Percentiles rank a stretch among this genome's conserved stretches.
These are phyloP conservation scores for Erpobdella octoculata DNA, from an alignment of 2,888 invertebrate species.

Conservation along the genomic window DNA sequence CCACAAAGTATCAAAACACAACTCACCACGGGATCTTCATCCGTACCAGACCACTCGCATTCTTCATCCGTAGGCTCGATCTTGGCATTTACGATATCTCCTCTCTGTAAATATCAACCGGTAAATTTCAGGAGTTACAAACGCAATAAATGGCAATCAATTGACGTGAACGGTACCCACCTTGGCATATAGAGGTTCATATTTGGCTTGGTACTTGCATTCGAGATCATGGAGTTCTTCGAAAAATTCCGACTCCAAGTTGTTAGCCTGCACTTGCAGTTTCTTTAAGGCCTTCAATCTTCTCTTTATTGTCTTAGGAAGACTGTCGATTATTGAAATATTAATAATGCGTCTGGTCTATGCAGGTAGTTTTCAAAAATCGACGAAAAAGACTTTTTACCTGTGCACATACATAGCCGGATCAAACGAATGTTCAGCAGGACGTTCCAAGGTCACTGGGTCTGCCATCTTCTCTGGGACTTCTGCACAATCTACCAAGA, in stretches of 20 bases:
- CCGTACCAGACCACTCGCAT: slow-evolving; percentile 75
- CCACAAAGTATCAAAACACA: neutral
- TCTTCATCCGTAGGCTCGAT: slow-evolving; percentile 85
- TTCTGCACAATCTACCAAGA: too few species aligned
- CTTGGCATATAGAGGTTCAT: slow-evolving; percentile 55
- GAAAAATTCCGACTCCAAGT: slow-evolving; percentile 85
- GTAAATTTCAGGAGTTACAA: neutral
- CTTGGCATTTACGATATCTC: slow-evolving; percentile 57
- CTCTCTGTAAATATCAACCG: slow-evolving; percentile 53
- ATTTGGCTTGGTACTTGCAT: slow-evolving; percentile 75
- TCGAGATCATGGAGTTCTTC: slow-evolving; percentile 86
- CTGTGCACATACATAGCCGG: too few species aligned
- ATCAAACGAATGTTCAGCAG: too few species aligned
- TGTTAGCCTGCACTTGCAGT: slow-evolving; percentile 72
- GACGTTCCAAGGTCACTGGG: too few species aligned
- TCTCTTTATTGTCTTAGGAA: slow-evolving; percentile 61
- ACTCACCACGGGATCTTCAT: slow-evolving; percentile 47
- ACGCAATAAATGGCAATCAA: too few species aligned
- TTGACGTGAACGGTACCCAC: too few species aligned
- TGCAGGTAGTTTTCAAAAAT: too few species aligned
- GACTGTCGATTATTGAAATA: too few species aligned
- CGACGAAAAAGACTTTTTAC: too few species aligned
- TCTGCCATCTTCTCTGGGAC: too few species aligned
- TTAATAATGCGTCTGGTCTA: too few species aligned
- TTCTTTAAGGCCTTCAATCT: slow-evolving; percentile 77